Evolutionary conservation across 2,113 vertebrate genomes (phyloP).

Genomic region (Edolisoma coerulescens): DNA sequence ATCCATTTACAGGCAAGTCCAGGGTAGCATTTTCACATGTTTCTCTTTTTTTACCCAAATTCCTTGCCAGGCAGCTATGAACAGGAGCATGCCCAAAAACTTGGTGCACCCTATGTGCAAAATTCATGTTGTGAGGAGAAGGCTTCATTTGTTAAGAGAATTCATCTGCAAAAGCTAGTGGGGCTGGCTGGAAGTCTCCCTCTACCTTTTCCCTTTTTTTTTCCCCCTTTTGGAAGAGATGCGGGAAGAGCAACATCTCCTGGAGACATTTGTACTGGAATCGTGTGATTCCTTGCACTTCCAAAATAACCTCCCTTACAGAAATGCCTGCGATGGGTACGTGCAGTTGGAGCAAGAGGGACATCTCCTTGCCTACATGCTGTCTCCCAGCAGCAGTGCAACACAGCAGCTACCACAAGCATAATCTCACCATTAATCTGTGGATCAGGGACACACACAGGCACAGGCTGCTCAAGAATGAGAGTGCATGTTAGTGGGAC

Average conservation of each 20-base stretch:
- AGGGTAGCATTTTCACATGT: background rate
- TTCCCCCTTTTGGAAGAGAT: background rate
- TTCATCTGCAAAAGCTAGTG: background rate
- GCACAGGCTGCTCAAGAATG: background rate
- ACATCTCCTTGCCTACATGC: background rate
- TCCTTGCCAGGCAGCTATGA: background rate
- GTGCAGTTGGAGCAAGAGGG: background rate
- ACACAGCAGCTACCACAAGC: background rate
- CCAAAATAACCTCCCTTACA: constrained; percentile 13
- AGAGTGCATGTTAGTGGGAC: background rate
- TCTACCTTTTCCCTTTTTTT: background rate
- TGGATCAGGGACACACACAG: background rate
- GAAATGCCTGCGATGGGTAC: background rate
- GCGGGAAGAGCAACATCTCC: constrained; percentile 8
- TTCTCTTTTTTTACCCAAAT: background rate
- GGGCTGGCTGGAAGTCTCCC: background rate
- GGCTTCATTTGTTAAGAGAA: background rate
- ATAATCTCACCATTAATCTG: background rate
- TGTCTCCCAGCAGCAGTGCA: background rate
- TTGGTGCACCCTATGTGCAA: background rate
- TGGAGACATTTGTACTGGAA: constrained; percentile 10
- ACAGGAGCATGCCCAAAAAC: background rate
- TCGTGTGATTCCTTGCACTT: background rate
- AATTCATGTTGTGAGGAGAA: background rate
- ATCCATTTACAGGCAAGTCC: background rate